A percentile compares a stretch with the other conserved stretches of the same genome.
These are phyloP conservation scores for Gnatocerus cornutus DNA, from an alignment of 2,888 invertebrate species.

Conservation along the genomic window DNA sequence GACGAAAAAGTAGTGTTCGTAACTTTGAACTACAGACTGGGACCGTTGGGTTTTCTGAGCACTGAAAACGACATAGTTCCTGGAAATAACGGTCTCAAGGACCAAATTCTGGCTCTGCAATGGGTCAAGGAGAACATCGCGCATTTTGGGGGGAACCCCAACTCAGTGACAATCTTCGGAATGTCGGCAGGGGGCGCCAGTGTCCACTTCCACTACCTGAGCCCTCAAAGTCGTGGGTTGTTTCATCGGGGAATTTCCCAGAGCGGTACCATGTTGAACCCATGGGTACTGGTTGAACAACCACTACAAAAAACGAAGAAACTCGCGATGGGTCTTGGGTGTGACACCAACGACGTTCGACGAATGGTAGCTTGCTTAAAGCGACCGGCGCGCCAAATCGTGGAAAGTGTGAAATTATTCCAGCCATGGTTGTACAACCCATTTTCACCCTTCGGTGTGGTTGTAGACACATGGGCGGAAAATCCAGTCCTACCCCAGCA, in stretches of 20 bases:
- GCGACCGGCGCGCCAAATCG: slow-evolving; percentile 76
- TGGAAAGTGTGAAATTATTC: slow-evolving; percentile 75
- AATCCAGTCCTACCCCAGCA: slow-evolving; percentile 79
- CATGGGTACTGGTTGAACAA: slow-evolving; percentile 74
- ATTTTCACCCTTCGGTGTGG: slow-evolving; percentile 83
- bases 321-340: slow-evolving; percentile 77
- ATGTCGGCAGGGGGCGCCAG: slow-evolving; percentile 84
- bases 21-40: slow-evolving; percentile 81
- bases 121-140: slow-evolving; percentile 82
- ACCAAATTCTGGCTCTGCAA: slow-evolving; percentile 80
- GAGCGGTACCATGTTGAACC: slow-evolving; percentile 81
- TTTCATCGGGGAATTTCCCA: slow-evolving; percentile 79
- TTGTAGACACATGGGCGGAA: slow-evolving; percentile 75
- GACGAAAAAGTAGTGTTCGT: slow-evolving; percentile 79
- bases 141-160: slow-evolving; percentile 82
- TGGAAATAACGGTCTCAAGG: slow-evolving; percentile 83
- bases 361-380: slow-evolving; percentile 77
- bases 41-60: slow-evolving; percentile 83
- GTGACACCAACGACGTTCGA: slow-evolving; percentile 72
- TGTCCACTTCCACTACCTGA: slow-evolving; percentile 82
- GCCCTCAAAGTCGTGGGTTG: slow-evolving; percentile 72
- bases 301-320: slow-evolving; percentile 77
- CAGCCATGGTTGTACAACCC: slow-evolving; percentile 78
- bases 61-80: slow-evolving; percentile 81
- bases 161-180: slow-evolving; percentile 80